Percentiles rank a stretch among this genome's conserved stretches.
Conservation (phyloP, 2,797 vertebrate genomes). For the Pangasius sanitwongsei region DNA sequence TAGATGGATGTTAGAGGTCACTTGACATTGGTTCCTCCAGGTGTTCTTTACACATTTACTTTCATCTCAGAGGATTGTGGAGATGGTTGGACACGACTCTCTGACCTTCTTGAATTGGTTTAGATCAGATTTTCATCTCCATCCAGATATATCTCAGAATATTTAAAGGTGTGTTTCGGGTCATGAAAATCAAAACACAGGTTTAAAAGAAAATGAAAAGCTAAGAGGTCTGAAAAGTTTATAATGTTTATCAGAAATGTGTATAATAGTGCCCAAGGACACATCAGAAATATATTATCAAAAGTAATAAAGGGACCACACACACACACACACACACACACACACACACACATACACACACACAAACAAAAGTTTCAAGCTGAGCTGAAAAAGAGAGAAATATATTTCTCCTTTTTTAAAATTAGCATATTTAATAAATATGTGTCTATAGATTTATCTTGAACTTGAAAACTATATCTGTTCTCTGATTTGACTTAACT, state of each 20-base stretch:
- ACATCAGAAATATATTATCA: background rate
- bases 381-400: background rate
- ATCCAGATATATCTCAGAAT: background rate
- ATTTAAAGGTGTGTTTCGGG: background rate
- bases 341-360: constrained; percentile 6
- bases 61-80: background rate
- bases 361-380: background rate
- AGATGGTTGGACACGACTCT: background rate
- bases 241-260: background rate
- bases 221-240: background rate
- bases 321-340: background rate
- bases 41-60: background rate
- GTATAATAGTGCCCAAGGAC: background rate
- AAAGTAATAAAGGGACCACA: background rate
- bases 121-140: background rate
- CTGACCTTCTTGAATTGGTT: background rate
- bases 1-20: background rate
- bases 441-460: background rate
- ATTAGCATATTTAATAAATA: background rate
- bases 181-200: background rate
- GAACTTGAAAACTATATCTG: background rate
- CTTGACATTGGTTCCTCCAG: background rate
- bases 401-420: background rate
- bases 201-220: background rate
- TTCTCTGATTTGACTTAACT: background rate